These are phyloP conservation scores for Bathynomus jamesi DNA, from an alignment of 1,140 invertebrate genomes.

Conservation along the genomic window DNA sequence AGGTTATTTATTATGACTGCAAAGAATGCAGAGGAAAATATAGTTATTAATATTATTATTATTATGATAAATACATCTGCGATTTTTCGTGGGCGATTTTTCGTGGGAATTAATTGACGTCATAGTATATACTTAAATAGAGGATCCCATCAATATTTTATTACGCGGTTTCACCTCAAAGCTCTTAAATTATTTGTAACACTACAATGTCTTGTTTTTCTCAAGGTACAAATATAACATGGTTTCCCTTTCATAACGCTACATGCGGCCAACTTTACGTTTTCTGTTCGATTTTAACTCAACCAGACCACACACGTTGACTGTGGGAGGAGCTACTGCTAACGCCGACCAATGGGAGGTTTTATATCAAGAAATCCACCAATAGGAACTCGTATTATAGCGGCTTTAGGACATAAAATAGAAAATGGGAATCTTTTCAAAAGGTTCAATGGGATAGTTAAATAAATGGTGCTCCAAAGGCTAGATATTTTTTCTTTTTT, in stretches of 20 bases:
- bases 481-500: not conserved
- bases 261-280: not conserved
- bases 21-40: too few relatives aligned
- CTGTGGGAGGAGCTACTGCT: not conserved
- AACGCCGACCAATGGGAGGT: not conserved
- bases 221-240: not conserved
- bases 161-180: not conserved
- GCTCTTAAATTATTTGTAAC: not conserved
- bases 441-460: not conserved
- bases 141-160: not conserved
- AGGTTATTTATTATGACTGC: too few relatives aligned
- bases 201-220: not conserved
- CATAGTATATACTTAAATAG: not conserved
- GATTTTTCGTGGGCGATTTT: too few relatives aligned
- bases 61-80: too few relatives aligned
- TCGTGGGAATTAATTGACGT: not conserved
- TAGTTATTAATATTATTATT: too few relatives aligned
- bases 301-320: not conserved
- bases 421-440: not conserved
- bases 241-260: not conserved
- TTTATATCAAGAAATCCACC: not conserved
- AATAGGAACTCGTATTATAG: not conserved
- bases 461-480: not conserved
- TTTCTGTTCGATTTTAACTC: not conserved
- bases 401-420: not conserved